These are phyloP conservation scores for Drosophila mimica DNA, from an alignment of 2,888 invertebrate species.

Conservation along the genomic window DNA sequence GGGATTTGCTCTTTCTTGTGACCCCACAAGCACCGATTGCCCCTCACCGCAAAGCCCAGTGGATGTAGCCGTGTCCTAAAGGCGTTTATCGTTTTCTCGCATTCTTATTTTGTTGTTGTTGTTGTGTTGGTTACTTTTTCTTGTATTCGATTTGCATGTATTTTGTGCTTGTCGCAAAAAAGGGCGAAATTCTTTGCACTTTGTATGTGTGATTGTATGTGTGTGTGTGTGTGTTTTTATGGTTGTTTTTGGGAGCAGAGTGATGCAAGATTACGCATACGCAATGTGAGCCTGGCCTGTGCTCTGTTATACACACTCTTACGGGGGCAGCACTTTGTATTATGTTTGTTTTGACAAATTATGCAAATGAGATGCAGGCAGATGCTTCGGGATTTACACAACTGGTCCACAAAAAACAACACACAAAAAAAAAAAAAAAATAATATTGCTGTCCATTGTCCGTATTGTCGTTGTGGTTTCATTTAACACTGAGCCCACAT, in stretches of 20 bases:
- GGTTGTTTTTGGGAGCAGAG: constrained; percentile 30
- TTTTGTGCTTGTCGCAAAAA: constrained; percentile 59
- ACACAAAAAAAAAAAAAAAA: not conserved
- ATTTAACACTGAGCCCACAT: constrained; percentile 31
- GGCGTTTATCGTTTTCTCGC: constrained; percentile 73
- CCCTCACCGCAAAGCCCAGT: not conserved
- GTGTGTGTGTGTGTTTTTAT: constrained; percentile 37
- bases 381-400: constrained; percentile 42
- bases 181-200: constrained; percentile 55
- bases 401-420: constrained; percentile 8
- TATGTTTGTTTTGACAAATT: constrained; percentile 77
- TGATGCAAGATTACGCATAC: constrained; percentile 77
- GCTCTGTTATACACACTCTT: constrained; percentile 26
- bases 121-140: constrained; percentile 25
- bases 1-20: constrained; percentile 57
- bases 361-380: constrained; percentile 69
- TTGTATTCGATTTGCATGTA: constrained; percentile 72
- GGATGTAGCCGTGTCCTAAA: constrained; percentile 44
- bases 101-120: constrained; percentile 33
- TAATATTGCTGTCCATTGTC: constrained; percentile 32
- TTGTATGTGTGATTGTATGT: constrained; percentile 29
- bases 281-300: constrained; percentile 56
- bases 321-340: constrained; percentile 60
- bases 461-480: constrained; percentile 39
- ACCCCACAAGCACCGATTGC: not conserved